Base-by-base conservation (phyloP, 2,113 vertebrate genomes). In the Balaeniceps rex region DNA sequence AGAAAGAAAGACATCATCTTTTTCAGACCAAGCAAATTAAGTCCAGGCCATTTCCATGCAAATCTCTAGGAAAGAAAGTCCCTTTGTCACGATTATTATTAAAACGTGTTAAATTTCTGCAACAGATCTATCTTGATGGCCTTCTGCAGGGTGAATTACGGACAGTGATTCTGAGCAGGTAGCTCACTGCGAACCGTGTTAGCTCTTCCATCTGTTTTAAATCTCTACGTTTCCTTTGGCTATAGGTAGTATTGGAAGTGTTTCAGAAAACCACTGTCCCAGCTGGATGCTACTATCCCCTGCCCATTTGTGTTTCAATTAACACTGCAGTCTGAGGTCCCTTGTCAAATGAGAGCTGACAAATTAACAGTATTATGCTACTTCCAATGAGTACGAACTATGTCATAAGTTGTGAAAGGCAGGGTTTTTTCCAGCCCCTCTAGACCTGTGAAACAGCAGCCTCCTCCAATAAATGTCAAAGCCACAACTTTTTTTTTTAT, bases 301-400 rank as follows among this genome's bases (percentile, higher is more conserved):
- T 94, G 60, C 19, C 52, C 21, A 40, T 93, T 71, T 70, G 72
- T 36, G n/a, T 86, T 96, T 97, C 90, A 93, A 40, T 93, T 91
- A 97, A 90, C 38, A 36, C 40, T 26, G 66, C 54, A 85, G 58
- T 25, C 54, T 75, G 84, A 87, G 23, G n/a, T 85, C 83, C 70
- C 61, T 86, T 87, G 51, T 93, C 91, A 93, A 93, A 79, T 47
- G 46, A 92, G 64, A 87, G 68, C 25, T 79, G 87, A 96, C 90
- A 97, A 92, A 94, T 84, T 85, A 92, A 80, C 88, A 82, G 33
- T 70, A 54, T 75, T 79, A 19, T 3, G 23, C 76, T 80, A 36
- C 46, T 94, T 90, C 75, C 81, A 92, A 6, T 65, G 33, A 84
- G 15, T 86, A 92, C 29, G 21, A 95, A 52, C n/a, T 46, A 9